A percentile compares a stretch with the other conserved stretches of the same genome.
Conservation (phyloP, 2,888 invertebrate genomes). For the Deilephila elpenor region DNA sequence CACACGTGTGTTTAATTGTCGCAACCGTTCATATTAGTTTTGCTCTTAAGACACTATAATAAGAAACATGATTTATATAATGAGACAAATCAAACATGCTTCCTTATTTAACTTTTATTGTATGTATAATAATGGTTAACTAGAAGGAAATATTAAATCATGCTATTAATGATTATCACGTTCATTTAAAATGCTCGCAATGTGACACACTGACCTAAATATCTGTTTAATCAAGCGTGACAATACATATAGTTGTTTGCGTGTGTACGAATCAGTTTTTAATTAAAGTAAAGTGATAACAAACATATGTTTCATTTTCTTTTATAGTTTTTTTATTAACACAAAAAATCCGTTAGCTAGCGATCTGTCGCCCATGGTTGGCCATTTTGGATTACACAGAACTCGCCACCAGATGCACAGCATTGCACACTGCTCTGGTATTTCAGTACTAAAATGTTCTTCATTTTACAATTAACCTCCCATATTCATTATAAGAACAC, state of each 20-base stretch:
- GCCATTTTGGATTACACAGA: no score
- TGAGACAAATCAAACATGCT: not conserved
- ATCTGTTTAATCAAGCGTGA: constrained; percentile 68
- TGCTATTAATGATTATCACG: constrained; percentile 12
- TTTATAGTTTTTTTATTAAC: no score
- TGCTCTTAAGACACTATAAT: not conserved
- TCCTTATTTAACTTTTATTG: not conserved
- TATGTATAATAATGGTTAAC: not conserved
- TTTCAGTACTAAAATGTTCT: no score
- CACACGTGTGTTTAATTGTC: not conserved
- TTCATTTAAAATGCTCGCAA: constrained; percentile 42
- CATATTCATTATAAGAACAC: no score
- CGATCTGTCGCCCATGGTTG: no score
- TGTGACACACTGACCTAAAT: constrained; percentile 72
- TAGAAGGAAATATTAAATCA: not conserved
- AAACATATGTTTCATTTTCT: no score
- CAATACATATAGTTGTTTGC: constrained; percentile 61
- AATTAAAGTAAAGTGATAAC: not conserved
- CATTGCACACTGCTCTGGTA: no score
- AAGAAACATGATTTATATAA: not conserved
- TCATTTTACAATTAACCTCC: no score
- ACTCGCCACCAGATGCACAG: no score
- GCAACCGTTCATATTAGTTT: not conserved
- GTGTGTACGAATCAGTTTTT: constrained; percentile 52
- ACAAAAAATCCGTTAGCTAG: no score